A percentile compares a stretch with the other conserved stretches of the same genome.
Conservation (phyloP, 2,113 vertebrate species). For the Centropristis striata region DNA sequence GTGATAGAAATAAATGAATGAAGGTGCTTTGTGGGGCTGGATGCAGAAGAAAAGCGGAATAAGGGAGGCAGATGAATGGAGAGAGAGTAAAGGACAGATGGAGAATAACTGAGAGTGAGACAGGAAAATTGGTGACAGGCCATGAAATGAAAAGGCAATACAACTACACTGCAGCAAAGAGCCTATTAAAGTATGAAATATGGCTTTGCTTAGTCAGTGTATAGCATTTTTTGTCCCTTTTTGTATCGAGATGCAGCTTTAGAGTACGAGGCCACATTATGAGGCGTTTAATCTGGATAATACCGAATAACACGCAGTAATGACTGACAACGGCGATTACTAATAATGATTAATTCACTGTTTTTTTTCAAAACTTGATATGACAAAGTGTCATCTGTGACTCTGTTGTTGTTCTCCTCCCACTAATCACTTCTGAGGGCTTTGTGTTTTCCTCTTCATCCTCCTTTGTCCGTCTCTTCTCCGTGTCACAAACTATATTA, state of each 20-base stretch:
- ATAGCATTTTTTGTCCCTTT: neutral
- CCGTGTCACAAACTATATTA: neutral
- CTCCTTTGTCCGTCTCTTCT: neutral
- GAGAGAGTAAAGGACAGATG: constrained; percentile 18
- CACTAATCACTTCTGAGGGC: neutral
- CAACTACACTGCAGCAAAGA: constrained; percentile 28
- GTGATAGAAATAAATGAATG: constrained; percentile 31
- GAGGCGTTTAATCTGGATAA: neutral
- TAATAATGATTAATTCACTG: constrained; percentile 17
- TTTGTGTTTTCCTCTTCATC: constrained; percentile 2
- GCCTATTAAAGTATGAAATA: constrained; percentile 24
- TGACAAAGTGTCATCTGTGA: constrained; percentile 16
- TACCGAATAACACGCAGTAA: neutral
- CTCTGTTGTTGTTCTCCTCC: constrained; percentile 1
- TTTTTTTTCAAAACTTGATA: constrained; percentile 13
- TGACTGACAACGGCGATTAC: neutral
- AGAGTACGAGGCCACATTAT: neutral
- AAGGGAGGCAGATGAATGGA: constrained; percentile 13
- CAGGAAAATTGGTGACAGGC: constrained; percentile 51
- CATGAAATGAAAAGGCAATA: constrained; percentile 63
- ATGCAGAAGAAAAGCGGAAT: neutral
- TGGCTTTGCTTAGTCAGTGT: constrained; percentile 15
- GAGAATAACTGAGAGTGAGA: constrained; percentile 49
- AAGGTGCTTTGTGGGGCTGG: constrained; percentile 15
- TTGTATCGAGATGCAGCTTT: neutral